Percentiles rank a stretch among this genome's conserved stretches.
These are phyloP conservation scores for Phyllostomus discolor DNA, from an alignment of 2,113 vertebrate species.

Conservation along the genomic window DNA sequence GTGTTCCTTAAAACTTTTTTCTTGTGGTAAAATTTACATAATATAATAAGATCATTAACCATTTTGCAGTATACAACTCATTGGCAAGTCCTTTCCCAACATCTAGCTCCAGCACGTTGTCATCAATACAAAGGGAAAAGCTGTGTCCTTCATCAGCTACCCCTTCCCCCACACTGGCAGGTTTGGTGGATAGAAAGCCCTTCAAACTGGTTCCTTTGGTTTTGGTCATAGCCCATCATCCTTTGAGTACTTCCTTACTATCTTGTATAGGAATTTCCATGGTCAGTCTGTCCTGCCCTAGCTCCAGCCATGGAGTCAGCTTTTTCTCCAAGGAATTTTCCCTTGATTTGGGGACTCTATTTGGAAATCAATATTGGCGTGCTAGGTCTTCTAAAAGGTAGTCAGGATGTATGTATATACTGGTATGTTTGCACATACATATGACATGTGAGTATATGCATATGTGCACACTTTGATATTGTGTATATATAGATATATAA, in stretches of 20 bases:
- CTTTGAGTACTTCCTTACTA: not conserved
- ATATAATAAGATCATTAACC: not conserved
- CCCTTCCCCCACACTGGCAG: fast-evolving
- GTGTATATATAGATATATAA: not conserved
- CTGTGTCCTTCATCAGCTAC: not conserved
- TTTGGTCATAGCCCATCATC: not conserved
- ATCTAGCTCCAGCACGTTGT: not conserved
- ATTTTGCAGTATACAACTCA: not conserved
- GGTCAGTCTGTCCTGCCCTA: not conserved
- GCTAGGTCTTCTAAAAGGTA: not conserved
- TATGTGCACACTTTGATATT: not conserved
- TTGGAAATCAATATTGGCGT: not conserved
- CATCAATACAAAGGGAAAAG: not conserved
- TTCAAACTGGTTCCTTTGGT: not conserved
- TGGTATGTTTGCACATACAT: not conserved
- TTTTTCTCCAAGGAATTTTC: not conserved
- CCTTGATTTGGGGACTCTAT: not conserved
- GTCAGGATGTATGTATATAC: not conserved
- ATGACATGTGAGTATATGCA: not conserved
- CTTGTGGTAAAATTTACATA: not conserved
- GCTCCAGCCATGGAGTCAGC: not conserved
- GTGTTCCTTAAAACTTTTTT: not conserved
- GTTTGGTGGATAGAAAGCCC: not conserved
- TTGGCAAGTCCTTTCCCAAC: not conserved
- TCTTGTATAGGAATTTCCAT: not conserved